Conservation (phyloP, 2,888 invertebrate species). For the Holacanthella duospinosa region DNA sequence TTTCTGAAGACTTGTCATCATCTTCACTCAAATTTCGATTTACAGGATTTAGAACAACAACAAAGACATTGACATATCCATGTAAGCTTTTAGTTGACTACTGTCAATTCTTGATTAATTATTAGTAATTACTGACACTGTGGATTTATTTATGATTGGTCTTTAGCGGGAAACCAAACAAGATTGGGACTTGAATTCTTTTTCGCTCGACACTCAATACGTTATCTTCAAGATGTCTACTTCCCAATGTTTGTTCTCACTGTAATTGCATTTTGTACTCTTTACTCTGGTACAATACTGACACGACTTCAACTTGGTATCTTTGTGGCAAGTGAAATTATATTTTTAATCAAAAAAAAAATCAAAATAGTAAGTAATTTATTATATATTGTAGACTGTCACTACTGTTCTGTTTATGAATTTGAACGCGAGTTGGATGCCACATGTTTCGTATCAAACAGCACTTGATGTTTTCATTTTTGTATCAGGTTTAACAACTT, state of each 20-base stretch:
- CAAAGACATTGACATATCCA: background rate
- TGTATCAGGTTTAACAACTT: constrained; percentile 22
- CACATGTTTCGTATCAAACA: constrained; percentile 31
- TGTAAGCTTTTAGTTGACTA: background rate
- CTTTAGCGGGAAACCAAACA: constrained; percentile 16
- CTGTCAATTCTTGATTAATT: background rate
- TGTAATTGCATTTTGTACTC: constrained; percentile 23
- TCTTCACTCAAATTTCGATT: background rate
- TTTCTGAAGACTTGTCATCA: background rate
- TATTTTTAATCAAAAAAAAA: background rate
- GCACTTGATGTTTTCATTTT: constrained; percentile 33
- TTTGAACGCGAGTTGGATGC: constrained; percentile 18
- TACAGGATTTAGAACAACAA: background rate
- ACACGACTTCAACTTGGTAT: constrained; percentile 12
- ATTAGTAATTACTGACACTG: background rate
- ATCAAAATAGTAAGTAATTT: background rate
- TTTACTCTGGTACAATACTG: constrained; percentile 18
- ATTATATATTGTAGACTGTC: constrained; percentile 19
- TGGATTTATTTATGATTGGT: no score
- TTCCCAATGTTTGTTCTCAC: constrained; percentile 27
- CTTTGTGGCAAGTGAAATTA: constrained; percentile 1
- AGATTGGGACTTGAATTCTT: constrained; percentile 20
- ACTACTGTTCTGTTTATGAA: constrained; percentile 20
- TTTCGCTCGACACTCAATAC: constrained; percentile 21
- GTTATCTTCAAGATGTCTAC: constrained; percentile 28